These are phyloP conservation scores for Cacajao melanocephalus DNA, from an alignment of 2,797 vertebrate species.

Conservation along the genomic window DNA sequence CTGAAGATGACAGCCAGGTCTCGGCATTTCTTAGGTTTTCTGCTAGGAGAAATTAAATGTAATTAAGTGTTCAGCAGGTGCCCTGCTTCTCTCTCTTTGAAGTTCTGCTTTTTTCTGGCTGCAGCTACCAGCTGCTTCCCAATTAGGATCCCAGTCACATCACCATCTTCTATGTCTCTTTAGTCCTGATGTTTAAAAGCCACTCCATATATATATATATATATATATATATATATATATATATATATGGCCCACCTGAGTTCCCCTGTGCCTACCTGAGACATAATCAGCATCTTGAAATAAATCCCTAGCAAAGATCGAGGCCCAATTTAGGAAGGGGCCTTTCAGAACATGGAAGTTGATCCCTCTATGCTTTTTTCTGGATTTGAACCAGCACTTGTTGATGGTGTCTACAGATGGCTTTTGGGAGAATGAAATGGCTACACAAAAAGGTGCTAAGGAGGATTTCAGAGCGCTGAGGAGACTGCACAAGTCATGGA, in stretches of 20 bases:
- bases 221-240: background rate
- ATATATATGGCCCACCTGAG: background rate
- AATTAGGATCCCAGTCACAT: conserved; percentile 4
- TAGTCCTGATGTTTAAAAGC: conserved; percentile 15
- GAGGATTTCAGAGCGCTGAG: background rate
- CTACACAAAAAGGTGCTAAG: accelerated
- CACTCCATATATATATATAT: background rate
- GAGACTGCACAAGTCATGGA: background rate
- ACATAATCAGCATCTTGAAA: conserved; percentile 16
- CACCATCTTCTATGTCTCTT: background rate
- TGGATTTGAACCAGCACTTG: background rate
- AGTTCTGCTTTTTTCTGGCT: background rate
- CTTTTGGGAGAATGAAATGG: background rate
- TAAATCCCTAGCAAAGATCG: background rate
- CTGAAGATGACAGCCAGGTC: background rate
- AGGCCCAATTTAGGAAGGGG: background rate
- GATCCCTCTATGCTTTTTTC: background rate
- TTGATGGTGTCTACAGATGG: background rate
- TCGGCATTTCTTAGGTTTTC: background rate
- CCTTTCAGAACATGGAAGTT: background rate
- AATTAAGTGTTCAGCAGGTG: background rate
- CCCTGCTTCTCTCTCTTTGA: background rate
- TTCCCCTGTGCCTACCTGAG: background rate
- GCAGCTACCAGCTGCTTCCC: background rate
- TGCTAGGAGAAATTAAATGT: background rate